Base-by-base conservation (phyloP, 2,888 invertebrate species). In the Thelaira solivaga region DNA sequence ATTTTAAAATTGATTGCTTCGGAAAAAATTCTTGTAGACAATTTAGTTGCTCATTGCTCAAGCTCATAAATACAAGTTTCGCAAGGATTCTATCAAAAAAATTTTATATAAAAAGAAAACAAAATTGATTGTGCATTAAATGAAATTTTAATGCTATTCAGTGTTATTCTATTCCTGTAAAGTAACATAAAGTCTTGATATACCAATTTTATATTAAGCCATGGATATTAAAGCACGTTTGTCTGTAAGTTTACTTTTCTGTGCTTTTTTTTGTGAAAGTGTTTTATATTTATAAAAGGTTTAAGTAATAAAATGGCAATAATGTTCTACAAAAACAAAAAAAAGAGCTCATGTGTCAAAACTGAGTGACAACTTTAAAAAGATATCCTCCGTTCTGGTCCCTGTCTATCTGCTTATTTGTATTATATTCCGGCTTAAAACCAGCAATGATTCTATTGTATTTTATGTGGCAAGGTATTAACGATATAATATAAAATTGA, bases 251-350 rank as follows among this genome's bases (percentile, higher is more conserved):
- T 43, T 53, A 13, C 39, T 34, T 20, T 22, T 22, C 20, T 16
- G 36, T 29, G 26, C 51, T 16, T 31, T 20, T 31, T 41, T 36
- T 55, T 34, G n/a, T n/a, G n/a, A 7, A 39, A 1, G 8, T 10
- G n/a, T n/a, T n/a, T n/a, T n/a, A 8, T 59, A 20, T 45, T 45
- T 55, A 36, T 53, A 39, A 57, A 61, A 36, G 43, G 29, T 26
- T 67, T 61, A 67, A 59, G 49, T 59, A 61, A 59, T 73, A 74
- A 74, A 59, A 61, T 59, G 61, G 36, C 74, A 67, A 59, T 57
- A 65, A 65, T 59, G 26, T 65, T 49, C n/a, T 16, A 59, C 26
- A 11, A 41, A 34, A 18, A 18, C 16, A 11, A 24, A 67, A 47
- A 49, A 41, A 43, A 55, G 18, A 22, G 2, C 45, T 47, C 3